Evolutionary conservation across 1,140 invertebrate species (phyloP), one percentile per base, ranked within the genome.

Genomic region (Drosophila nebulosa): DNA sequence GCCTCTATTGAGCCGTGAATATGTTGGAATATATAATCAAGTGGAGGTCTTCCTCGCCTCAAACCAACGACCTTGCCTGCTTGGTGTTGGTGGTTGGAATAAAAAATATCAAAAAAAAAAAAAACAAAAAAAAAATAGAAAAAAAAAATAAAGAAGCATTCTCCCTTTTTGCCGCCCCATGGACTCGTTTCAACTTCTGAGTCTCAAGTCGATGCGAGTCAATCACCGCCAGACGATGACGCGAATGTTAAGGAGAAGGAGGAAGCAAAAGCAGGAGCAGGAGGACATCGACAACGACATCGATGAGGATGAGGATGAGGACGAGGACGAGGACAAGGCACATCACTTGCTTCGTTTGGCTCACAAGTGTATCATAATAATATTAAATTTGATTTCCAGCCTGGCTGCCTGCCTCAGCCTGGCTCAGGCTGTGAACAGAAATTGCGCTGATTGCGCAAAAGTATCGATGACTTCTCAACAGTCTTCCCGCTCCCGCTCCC

Each of bases 301-400:
- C 14, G 39, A 42, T 5, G 16, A 21, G 39, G 16, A 46, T 9
- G 39, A 46, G 39, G 39, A 42, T 5, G 16, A 21, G 39, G 16
- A 46, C 16, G 39, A 46, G 39, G 4, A 46, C 39, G 35, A 61
- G 32, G 60, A 74, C 62, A 68, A 69, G 65, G 65, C 70, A 69
- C 65, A 69, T 73, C 80, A 85, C 81, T 86, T 76, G 84, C 78
- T 85, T 80, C 78, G 71, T 73, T 81, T 73, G 78, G 64, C 66
- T 63, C 83, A 88, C 83, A 88, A 88, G 83, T 88, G 83, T 88
- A 88, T 88, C 83, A 88, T 88, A 88, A 88, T 88, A 88, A 88
- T 88, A 88, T 88, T 88, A 88, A 88, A 88, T 88, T 88, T 88
- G 83, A 88, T 88, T 88, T 83, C 78, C 67, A 77, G 77, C 39